Evolutionary conservation across 2,888 invertebrate genomes (phyloP).

Genomic region (Schizaphis graminum): DNA sequence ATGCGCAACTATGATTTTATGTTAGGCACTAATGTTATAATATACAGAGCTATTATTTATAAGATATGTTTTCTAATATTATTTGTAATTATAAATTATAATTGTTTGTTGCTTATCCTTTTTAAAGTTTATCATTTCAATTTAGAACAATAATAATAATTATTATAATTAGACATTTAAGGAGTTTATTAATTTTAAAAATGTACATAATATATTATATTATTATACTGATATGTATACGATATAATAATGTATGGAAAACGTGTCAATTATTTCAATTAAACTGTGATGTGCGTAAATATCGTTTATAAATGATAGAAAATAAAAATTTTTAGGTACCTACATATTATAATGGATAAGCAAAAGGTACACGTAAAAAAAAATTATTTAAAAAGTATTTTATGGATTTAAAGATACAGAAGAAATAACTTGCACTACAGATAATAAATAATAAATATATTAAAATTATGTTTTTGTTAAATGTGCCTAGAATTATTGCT

Average conservation of each 20-base stretch:
- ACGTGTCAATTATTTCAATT: background rate
- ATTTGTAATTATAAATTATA: background rate
- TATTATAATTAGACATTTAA: background rate
- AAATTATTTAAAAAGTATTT: background rate
- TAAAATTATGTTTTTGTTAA: too few relatives aligned
- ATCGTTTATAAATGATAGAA: background rate
- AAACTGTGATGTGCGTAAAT: background rate
- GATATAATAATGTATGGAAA: background rate
- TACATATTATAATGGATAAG: background rate
- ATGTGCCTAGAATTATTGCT: background rate
- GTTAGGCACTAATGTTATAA: background rate
- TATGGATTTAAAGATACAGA: too few relatives aligned
- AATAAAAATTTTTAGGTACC: background rate
- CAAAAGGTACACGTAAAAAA: background rate
- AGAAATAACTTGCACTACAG: too few relatives aligned
- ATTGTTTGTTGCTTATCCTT: background rate
- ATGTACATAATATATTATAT: background rate
- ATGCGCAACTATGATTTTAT: background rate
- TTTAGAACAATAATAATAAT: background rate
- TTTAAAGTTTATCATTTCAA: background rate
- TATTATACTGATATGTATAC: background rate
- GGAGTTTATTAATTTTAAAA: background rate
- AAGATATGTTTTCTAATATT: background rate
- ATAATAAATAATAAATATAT: too few relatives aligned
- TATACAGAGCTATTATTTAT: background rate